Base-by-base conservation (phyloP, 2,888 invertebrate genomes). In the Chironomus tentans region DNA sequence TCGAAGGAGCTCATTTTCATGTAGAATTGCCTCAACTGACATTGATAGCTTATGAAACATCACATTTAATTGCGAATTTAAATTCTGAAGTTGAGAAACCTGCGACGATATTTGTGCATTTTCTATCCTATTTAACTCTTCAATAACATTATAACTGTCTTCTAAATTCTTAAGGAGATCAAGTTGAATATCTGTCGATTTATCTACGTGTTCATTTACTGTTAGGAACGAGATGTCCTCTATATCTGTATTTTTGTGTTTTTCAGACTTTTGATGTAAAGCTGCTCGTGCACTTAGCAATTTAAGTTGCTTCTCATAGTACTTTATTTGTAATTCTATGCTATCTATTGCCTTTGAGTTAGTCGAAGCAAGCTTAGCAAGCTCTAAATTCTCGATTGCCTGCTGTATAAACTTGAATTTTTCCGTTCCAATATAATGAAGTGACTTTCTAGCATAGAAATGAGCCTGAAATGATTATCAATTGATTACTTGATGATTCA, bases 151-250 rank as follows among this genome's bases (percentile, higher is more conserved):
- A 56, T 70, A 22, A 22, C 21, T 50, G 22, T 13, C 12, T 13
- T 72, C 72, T 15, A 72, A 38, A 46, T 61, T 72, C 38, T 72
- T 50, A 18, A 62, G 38, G 13, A 72, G 28, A 12, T 72, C 72
- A 13, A 72, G 62, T 46, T 72, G 72, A 38, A 72, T 7, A 6
- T 24, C 28, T 21, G n/a, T 72, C 0, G 72, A 18, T 4, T 72
- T 72, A 13, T 13, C 22, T 1, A 72, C 12, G 12, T 22, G 72
- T 46, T 72, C 72, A 38, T 62, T 62, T 10, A 18, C 4, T 15
- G n/a, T 38, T 38, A 38, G 4, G 10, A 38, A 38, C 10, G 38
- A 38, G 2, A 38, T 1, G 12, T 18, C 18, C 5, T 56, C 56
- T n/a, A n/a, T n/a, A 56, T 24, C 50, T 50, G 50, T 24, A 46